Base-by-base conservation (phyloP, 2,888 invertebrate species). In the Nysson spinosus region DNA sequence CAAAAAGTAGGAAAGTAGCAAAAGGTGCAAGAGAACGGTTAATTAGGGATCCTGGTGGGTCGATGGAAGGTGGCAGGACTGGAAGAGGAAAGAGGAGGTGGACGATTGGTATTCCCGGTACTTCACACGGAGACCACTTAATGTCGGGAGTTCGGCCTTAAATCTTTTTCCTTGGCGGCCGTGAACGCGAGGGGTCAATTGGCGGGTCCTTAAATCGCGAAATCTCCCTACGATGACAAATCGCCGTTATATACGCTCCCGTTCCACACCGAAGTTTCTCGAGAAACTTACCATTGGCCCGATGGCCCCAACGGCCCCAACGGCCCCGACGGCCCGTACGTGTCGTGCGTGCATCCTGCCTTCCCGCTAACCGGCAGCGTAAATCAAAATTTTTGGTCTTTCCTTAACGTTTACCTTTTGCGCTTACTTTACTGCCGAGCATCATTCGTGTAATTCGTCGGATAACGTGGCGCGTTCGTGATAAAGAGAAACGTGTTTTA, bases 201-300 rank as follows among this genome's bases (percentile, higher is more conserved):
- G 60, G 44, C 46, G 46, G 63, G 30, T 62, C 44, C 54, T 74
- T 73, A 68, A 74, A 74, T 69, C 68, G 65, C 51, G 55, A 61
- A 51, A 56, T 68, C 58, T 54, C 37, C 32, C 24, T 34, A 39
- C 57, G 58, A 52, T 66, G 75, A 74, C 73, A 62, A 69, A 69
- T 62, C 71, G 60, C 47, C 40, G 55, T 68, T 68, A 69, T 68
- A 64, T 64, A 68, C 49, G 69, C 65, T 56, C 61, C 57, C 35
- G 60, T 69, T 70, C 51, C 42, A n/a, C n/a, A 20, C 22, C 34
- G 34, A 16, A 2, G 34, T 14, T 34, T 14, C 34, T 9, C 16
- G 34, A 4, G 34, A 34, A 34, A 34, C 14, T 34, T 11, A 4
- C 24, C 6, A 7, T 24, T 24, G 2, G 1, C 2, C 6, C 5